phyloP scores from a whole-genome alignment of 2,797 vertebrate species.

The Tarsius wallacei region DNA sequence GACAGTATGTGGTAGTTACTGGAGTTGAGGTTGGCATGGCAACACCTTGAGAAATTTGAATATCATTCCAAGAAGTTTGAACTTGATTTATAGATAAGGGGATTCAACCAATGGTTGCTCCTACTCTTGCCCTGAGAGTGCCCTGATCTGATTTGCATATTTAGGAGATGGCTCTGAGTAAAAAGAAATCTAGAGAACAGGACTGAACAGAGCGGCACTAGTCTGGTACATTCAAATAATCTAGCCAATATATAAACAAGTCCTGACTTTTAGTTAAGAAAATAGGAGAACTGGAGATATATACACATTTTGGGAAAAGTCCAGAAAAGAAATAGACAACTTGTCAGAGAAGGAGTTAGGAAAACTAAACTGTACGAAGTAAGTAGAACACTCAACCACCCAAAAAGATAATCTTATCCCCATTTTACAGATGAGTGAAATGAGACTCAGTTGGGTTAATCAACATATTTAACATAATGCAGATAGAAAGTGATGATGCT shows the following conservation, averaged over 20 bases:
- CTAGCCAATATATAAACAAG: not conserved
- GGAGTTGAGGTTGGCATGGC: not conserved
- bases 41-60: not conserved
- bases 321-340: not conserved
- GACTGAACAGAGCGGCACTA: not conserved
- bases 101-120: not conserved
- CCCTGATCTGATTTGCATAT: not conserved
- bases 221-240: not conserved
- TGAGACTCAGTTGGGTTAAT: not conserved
- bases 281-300: not conserved
- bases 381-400: not conserved
- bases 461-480: not conserved
- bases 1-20: not conserved
- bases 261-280: not conserved
- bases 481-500: not conserved
- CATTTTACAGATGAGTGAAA: not conserved
- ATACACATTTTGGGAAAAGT: not conserved
- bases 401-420: not conserved
- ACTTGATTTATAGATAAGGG: not conserved
- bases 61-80: not conserved
- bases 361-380: not conserved
- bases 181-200: not conserved
- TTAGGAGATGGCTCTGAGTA: not conserved
- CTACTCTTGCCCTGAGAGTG: not conserved
- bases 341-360: not conserved